Evolutionary conservation across 53 echinoderm and acorn worm species (phyloP).

Genomic region (Apostichopus leukothele): DNA sequence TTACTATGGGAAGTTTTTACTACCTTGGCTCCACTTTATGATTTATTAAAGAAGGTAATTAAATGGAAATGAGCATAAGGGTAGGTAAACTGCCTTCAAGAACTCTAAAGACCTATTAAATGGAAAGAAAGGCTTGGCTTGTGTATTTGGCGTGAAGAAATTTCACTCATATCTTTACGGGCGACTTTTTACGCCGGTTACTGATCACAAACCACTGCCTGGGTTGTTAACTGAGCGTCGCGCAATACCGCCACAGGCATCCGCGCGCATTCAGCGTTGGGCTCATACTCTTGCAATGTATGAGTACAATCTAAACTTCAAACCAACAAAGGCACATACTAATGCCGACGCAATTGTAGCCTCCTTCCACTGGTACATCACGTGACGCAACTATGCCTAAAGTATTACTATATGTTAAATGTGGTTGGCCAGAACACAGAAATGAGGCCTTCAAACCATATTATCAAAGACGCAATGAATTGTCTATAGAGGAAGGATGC

Average conservation of each 20-base stretch:
- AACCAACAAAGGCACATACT: conserved; percentile 47
- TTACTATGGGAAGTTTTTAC: conserved; percentile 60
- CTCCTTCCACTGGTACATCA: conserved; percentile 52
- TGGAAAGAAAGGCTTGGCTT: conserved; percentile 50
- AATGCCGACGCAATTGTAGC: conserved; percentile 63
- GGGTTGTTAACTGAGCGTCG: conserved; percentile 54
- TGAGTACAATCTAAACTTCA: conserved; percentile 9
- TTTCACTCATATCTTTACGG: conserved; percentile 54
- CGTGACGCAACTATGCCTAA: conserved; percentile 8
- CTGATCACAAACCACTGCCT: conserved; percentile 62
- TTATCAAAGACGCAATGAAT: conserved; percentile 24
- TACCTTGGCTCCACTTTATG: conserved; percentile 49
- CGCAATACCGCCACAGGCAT: conserved; percentile 52
- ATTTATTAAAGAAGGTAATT: conserved; percentile 41
- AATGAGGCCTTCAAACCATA: conserved; percentile 20
- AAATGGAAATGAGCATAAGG: conserved; percentile 46
- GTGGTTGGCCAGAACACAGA: conserved; percentile 32
- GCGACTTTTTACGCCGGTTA: conserved; percentile 45
- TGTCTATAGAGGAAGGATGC: conserved; percentile 30
- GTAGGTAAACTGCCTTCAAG: conserved; percentile 45
- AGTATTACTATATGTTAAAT: background rate
- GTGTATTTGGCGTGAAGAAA: conserved; percentile 48
- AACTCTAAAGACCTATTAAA: conserved; percentile 44
- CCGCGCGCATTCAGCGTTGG: conserved; percentile 46
- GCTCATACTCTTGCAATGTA: conserved; percentile 8